A percentile compares a stretch with the other conserved stretches of the same genome.
Conservation (phyloP, 1,140 invertebrate species). For the Pseudomyrmex gracilis region DNA sequence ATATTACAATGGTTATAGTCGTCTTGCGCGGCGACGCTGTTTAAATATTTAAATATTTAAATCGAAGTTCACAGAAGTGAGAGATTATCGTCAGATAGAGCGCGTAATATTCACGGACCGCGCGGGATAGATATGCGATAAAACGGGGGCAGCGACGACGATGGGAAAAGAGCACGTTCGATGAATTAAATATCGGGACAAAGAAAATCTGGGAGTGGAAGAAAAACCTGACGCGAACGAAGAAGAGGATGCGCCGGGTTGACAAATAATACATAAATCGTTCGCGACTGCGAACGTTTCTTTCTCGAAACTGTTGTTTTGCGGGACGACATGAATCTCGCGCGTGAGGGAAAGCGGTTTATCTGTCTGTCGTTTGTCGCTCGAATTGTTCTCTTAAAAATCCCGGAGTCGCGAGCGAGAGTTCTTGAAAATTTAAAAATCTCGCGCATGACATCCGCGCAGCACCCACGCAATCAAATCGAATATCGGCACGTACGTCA, state of each 20-base stretch:
- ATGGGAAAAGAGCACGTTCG: neutral
- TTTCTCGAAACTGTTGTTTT: neutral
- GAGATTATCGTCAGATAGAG: conserved; percentile 11
- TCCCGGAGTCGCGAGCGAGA: neutral
- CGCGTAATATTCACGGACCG: neutral
- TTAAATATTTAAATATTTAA: conserved; percentile 24
- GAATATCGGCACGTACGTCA: conserved; percentile 51
- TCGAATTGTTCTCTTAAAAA: conserved; percentile 6
- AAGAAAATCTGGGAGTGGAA: neutral
- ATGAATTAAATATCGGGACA: conserved; percentile 49
- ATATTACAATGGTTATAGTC: neutral
- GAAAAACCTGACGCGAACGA: conserved; percentile 5
- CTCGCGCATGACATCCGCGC: neutral
- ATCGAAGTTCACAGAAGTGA: neutral
- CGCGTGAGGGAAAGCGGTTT: neutral
- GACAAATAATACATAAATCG: conserved; percentile 3
- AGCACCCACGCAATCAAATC: conserved; percentile 11
- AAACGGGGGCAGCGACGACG: neutral
- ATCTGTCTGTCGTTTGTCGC: neutral
- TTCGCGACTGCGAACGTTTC: conserved; percentile 2
- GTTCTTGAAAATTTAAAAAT: conserved; percentile 44
- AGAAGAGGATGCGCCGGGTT: neutral
- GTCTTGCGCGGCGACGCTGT: neutral
- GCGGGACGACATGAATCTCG: neutral
- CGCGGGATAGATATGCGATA: conserved; percentile 34